Percentiles rank a stretch among this genome's conserved stretches.
Evolutionary conservation across 2,888 invertebrate species (phyloP).

Genomic region (Dynastes grantii): DNA sequence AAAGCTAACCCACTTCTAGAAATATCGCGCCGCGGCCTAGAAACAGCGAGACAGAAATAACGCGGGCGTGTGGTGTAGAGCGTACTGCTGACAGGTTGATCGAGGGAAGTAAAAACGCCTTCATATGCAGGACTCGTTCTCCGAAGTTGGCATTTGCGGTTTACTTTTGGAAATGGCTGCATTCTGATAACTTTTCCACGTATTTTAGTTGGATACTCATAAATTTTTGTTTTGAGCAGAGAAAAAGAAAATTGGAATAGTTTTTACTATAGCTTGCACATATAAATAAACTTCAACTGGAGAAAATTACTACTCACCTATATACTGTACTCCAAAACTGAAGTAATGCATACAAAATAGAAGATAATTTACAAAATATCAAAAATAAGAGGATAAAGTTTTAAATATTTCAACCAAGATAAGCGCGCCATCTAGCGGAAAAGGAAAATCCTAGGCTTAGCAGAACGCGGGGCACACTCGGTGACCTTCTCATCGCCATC

Average conservation of each 20-base stretch:
- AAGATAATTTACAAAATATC: neutral
- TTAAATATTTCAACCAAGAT: neutral
- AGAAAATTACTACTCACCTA: no score
- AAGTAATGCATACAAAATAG: neutral
- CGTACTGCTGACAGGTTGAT: constrained; percentile 58
- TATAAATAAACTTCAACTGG: no score
- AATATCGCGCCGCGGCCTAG: constrained; percentile 50
- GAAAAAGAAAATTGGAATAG: no score
- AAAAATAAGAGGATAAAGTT: neutral
- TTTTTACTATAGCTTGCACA: no score
- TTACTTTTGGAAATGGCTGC: constrained; percentile 7
- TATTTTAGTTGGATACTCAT: neutral
- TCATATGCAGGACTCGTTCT: constrained; percentile 37
- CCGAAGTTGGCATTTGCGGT: neutral
- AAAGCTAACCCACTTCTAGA: constrained; percentile 56
- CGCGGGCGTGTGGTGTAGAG: constrained; percentile 49
- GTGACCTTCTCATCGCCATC: constrained; percentile 23
- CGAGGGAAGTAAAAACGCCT: constrained; percentile 44
- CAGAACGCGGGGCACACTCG: neutral
- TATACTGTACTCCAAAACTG: no score
- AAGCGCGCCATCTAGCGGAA: no score
- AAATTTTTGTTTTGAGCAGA: no score
- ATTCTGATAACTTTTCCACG: neutral
- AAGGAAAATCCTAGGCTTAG: no score
- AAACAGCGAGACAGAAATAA: constrained; percentile 55